phyloP scores from a whole-genome alignment of 2,888 invertebrate species.

The Pecten maximus region DNA sequence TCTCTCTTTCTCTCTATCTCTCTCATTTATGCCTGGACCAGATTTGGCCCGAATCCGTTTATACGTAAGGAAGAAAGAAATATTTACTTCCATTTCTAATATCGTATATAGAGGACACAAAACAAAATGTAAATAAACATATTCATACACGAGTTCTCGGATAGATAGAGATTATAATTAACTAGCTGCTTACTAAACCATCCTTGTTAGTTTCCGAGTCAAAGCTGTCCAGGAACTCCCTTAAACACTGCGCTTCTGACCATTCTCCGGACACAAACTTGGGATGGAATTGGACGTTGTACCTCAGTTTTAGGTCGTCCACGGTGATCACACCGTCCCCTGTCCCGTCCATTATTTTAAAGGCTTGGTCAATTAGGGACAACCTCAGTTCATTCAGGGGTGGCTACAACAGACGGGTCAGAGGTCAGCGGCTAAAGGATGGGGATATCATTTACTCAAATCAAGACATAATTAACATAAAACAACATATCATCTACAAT shows the following conservation, averaged over 20 bases:
- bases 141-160: no score
- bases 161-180: no score
- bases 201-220: slow-evolving; percentile 88
- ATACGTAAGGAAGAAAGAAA: no score
- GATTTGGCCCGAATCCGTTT: no score
- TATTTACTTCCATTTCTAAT: no score
- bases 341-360: slow-evolving; percentile 91
- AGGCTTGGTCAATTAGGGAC: slow-evolving; percentile 73
- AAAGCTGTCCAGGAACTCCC: slow-evolving; percentile 91
- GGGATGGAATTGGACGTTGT: slow-evolving; percentile 91
- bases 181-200: slow-evolving; percentile 86
- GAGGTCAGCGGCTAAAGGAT: not conserved
- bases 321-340: slow-evolving; percentile 85
- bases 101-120: no score
- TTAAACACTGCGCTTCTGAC: slow-evolving; percentile 90
- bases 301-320: slow-evolving; percentile 84
- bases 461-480: no score
- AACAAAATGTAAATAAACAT: no score
- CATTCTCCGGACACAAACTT: slow-evolving; percentile 94
- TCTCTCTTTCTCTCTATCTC: no score
- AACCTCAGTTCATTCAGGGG: slow-evolving; percentile 72
- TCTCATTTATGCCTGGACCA: no score
- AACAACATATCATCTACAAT: no score
- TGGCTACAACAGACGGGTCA: slow-evolving; percentile 68
- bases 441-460: no score